Conservation (phyloP, 1,140 invertebrate genomes). For the Pygmarrhopalites habei region DNA sequence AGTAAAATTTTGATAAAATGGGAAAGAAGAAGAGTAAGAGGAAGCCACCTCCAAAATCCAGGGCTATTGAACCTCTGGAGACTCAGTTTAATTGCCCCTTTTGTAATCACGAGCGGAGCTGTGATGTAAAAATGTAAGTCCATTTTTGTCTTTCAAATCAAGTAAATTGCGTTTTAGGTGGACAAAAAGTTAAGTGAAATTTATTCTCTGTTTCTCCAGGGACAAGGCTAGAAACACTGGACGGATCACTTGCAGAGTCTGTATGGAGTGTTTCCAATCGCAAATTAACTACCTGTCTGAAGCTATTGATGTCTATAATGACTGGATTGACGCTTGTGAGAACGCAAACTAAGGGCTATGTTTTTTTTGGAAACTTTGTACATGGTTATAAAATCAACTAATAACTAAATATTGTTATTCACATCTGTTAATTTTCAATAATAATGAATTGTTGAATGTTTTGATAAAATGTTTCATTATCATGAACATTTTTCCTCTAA, state of each 20-base stretch:
- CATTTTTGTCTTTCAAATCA: neutral
- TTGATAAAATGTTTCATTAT: too few species aligned
- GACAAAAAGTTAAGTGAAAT: neutral
- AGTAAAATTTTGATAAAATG: too few species aligned
- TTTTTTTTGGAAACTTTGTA: too few species aligned
- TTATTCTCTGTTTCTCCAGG: conserved; percentile 42
- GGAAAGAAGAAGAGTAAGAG: conserved; percentile 93
- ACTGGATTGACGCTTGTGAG: conserved; percentile 67
- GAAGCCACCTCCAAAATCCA: conserved; percentile 90
- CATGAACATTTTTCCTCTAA: too few species aligned
- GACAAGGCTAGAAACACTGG: conserved; percentile 56
- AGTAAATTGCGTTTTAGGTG: neutral
- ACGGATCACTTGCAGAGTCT: conserved; percentile 55
- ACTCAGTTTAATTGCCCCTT: conserved; percentile 98
- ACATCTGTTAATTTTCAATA: too few species aligned
- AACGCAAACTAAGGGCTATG: conserved; percentile 50
- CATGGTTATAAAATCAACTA: too few species aligned
- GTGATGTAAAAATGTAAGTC: conserved; percentile 97
- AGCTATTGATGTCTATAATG: conserved; percentile 61
- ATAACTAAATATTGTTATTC: too few species aligned
- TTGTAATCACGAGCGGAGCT: conserved; percentile 98
- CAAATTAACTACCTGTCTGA: conserved; percentile 59
- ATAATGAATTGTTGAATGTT: too few species aligned
- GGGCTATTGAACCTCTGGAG: conserved; percentile 88
- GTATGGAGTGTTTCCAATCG: conserved; percentile 58